Percentiles rank a stretch among this genome's conserved stretches.
Conservation (phyloP, 2,113 vertebrate species). For the Nesoenas mayeri region DNA sequence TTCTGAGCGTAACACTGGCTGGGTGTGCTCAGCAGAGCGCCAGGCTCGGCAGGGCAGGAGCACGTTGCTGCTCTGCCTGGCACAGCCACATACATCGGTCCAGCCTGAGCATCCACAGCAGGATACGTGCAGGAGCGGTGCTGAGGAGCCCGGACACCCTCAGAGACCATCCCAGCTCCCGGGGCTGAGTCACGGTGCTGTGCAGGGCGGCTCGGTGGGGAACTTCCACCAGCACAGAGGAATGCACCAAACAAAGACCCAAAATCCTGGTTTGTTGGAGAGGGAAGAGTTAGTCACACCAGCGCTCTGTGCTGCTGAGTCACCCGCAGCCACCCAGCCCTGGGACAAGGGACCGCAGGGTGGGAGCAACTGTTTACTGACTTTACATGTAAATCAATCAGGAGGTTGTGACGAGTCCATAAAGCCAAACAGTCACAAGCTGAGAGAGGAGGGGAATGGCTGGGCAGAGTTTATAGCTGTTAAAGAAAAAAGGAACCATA, state of each 20-base stretch:
- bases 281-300: slow-evolving; percentile 43
- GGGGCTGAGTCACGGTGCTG: background rate
- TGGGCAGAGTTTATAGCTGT: background rate
- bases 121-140: background rate
- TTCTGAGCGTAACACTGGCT: background rate
- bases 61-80: background rate
- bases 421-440: background rate
- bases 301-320: background rate
- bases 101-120: background rate
- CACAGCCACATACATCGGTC: rapidly evolving
- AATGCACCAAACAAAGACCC: background rate
- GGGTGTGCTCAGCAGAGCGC: background rate
- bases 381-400: background rate
- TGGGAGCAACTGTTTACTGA: background rate
- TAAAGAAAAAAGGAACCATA: background rate
- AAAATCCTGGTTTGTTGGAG: background rate
- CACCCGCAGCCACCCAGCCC: background rate
- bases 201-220: background rate
- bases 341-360: background rate
- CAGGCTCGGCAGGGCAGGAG: background rate
- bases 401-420: background rate
- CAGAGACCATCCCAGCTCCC: background rate
- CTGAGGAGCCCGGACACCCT: background rate
- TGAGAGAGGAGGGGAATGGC: background rate
- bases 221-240: background rate